phyloP scores from a whole-genome alignment of 2,113 vertebrate species.

The Elephas maximus region DNA sequence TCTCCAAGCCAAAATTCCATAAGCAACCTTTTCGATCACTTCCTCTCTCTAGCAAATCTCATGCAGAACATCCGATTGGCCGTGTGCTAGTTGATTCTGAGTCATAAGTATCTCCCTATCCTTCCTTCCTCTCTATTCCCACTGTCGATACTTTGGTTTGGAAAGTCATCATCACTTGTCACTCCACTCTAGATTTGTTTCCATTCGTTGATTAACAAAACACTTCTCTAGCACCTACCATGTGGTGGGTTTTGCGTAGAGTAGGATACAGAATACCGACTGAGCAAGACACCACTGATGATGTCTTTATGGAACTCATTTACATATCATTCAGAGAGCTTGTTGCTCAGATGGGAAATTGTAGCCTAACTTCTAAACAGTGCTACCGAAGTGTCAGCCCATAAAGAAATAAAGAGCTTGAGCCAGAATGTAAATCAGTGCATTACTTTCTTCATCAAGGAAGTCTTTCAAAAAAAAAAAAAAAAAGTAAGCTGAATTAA shows the following conservation, averaged over 20 bases:
- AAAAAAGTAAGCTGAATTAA: background rate
- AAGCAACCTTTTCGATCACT: background rate
- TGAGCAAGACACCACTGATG: background rate
- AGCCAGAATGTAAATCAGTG: background rate
- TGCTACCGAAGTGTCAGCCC: background rate
- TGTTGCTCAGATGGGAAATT: background rate
- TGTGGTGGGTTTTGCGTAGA: too few relatives aligned
- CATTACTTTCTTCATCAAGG: background rate
- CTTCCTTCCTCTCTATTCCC: background rate
- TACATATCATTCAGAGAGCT: background rate
- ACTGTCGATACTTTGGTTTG: background rate
- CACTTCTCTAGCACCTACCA: too few relatives aligned
- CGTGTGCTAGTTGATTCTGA: background rate
- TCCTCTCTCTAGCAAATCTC: background rate
- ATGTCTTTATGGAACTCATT: background rate
- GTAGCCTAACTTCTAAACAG: background rate
- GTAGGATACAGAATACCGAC: background rate
- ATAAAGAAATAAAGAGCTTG: too few relatives aligned
- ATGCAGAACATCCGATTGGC: background rate
- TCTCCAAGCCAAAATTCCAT: background rate
- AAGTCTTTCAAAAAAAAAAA: too few relatives aligned
- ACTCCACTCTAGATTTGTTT: background rate
- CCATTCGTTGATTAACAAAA: fast-evolving
- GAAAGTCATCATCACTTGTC: background rate
- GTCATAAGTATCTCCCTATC: background rate